Conservation (phyloP, 2,888 invertebrate genomes). For the Hypomecis atomaria region DNA sequence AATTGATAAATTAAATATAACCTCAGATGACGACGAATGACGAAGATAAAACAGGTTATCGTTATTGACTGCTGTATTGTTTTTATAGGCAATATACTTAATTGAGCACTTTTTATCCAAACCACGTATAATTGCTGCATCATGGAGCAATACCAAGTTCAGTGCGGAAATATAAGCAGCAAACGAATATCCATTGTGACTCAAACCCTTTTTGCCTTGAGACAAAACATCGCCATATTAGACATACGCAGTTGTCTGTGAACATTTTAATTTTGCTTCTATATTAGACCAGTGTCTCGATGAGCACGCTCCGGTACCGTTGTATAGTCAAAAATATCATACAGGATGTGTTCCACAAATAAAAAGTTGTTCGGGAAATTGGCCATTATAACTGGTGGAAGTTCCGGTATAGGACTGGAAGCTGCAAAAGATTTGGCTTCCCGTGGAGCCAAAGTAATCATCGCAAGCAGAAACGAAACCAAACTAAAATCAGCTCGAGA, state of each 20-base stretch:
- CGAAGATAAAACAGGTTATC: not conserved
- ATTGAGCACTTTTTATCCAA: slow-evolving; percentile 21
- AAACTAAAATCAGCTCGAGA: slow-evolving; percentile 69
- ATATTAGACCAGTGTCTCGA: slow-evolving; percentile 32
- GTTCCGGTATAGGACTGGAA: slow-evolving; percentile 75
- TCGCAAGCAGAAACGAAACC: slow-evolving; percentile 79
- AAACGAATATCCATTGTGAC: slow-evolving; percentile 6
- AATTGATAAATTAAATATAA: not conserved
- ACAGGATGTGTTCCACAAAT: slow-evolving; percentile 57
- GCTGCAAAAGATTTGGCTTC: slow-evolving; percentile 73
- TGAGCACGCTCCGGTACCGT: slow-evolving; percentile 19
- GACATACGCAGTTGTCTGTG: slow-evolving; percentile 17
- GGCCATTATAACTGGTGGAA: slow-evolving; percentile 72
- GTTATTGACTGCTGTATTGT: not conserved
- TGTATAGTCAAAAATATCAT: slow-evolving; percentile 3
- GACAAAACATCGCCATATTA: slow-evolving; percentile 44
- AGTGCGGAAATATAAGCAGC: slow-evolving; percentile 21
- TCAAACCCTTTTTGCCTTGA: slow-evolving; percentile 46
- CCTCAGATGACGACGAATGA: not conserved
- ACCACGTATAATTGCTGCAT: slow-evolving; percentile 15
- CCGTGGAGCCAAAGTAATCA: slow-evolving; percentile 77
- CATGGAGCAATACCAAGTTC: not conserved
- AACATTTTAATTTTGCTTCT: slow-evolving; percentile 45
- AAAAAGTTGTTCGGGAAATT: slow-evolving; percentile 67
- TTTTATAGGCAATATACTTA: slow-evolving; percentile 18